Conservation (phyloP, 2,888 invertebrate species). For the Atethmia centrago region DNA sequence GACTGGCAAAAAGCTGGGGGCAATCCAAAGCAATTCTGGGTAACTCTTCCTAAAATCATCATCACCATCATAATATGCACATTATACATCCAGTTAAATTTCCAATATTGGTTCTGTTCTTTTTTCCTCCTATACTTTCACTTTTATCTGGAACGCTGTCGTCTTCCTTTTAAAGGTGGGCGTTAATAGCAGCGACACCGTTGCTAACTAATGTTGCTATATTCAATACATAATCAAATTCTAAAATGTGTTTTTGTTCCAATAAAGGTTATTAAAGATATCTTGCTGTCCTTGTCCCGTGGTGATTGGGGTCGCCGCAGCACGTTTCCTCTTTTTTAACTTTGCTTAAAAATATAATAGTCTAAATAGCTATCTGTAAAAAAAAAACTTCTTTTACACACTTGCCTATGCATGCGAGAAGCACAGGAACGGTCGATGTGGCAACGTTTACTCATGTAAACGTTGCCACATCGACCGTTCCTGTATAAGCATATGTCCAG, state of each 20-base stretch:
- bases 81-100: background rate
- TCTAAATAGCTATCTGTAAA: background rate
- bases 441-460: background rate
- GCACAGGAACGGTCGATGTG: background rate
- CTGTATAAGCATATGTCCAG: background rate
- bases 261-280: background rate
- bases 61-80: too few species aligned
- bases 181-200: background rate
- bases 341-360: background rate
- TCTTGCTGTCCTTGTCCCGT: background rate
- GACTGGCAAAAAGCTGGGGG: conserved; percentile 67
- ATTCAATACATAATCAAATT: background rate
- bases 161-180: background rate
- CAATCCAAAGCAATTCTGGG: conserved; percentile 67
- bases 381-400: background rate
- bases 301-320: background rate
- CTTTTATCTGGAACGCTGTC: background rate
- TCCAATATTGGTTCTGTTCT: background rate
- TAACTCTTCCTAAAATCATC: conserved; percentile 39
- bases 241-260: background rate
- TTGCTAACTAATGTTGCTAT: background rate
- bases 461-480: too few species aligned
- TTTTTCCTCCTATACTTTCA: background rate
- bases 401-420: background rate
- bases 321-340: background rate